Evolutionary conservation across 2,888 invertebrate species (phyloP).

Genomic region (Lasioglossum lativentre): DNA sequence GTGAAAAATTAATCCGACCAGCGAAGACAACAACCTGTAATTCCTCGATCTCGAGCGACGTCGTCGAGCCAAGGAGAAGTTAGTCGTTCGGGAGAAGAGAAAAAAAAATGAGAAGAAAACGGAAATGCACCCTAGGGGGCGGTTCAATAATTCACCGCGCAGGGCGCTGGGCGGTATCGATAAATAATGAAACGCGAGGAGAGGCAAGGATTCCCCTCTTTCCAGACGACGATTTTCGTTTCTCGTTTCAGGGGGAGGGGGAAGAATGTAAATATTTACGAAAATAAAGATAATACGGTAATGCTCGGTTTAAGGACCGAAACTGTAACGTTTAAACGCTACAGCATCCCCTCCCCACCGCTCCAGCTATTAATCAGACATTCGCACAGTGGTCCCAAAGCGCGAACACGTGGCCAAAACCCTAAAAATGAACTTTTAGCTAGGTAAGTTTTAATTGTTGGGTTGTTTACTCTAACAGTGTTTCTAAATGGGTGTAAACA

Average conservation of each 20-base stretch:
- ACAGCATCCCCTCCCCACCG: too few species aligned
- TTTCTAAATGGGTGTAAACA: too few species aligned
- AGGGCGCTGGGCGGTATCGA: not conserved
- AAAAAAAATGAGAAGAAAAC: conserved; percentile 11
- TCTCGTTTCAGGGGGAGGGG: not conserved
- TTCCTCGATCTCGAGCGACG: conserved; percentile 25
- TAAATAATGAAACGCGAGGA: conserved; percentile 54
- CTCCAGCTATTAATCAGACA: too few species aligned
- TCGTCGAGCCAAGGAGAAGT: not conserved
- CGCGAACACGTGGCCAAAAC: too few species aligned
- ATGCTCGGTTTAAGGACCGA: not conserved
- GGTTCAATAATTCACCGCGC: conserved; percentile 46
- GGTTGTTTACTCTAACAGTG: too few species aligned
- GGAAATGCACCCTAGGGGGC: conserved; percentile 14
- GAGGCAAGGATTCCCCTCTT: conserved; percentile 27
- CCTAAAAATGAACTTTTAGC: too few species aligned
- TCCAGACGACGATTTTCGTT: conserved; percentile 32
- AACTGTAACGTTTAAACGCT: conserved; percentile 29
- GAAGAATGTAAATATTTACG: conserved; percentile 47
- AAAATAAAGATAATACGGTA: not conserved
- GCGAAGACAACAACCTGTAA: conserved; percentile 28
- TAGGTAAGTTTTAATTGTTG: too few species aligned
- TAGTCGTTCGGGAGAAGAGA: not conserved
- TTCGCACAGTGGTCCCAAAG: too few species aligned
- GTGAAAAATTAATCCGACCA: conserved; percentile 15